Percentiles rank a stretch among this genome's conserved stretches.
phyloP scores from a whole-genome alignment of 2,797 vertebrate genomes.

The Liparis tanakae region DNA sequence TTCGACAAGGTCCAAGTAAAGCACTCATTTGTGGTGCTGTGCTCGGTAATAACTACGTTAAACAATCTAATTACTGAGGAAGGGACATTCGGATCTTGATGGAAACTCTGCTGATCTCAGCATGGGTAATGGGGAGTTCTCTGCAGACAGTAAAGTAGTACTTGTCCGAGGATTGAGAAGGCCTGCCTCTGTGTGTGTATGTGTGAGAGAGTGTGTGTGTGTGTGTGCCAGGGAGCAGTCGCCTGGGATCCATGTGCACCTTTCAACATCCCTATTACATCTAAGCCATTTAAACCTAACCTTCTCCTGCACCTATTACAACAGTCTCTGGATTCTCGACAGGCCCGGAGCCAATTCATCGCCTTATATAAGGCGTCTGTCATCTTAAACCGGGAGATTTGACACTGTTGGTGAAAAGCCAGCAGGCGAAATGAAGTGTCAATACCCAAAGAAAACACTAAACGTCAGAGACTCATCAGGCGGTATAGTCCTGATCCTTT shows the following conservation, averaged over 20 bases:
- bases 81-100: slow-evolving; percentile 58
- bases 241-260: slow-evolving; percentile 59
- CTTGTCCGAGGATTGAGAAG: slow-evolving; percentile 60
- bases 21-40: slow-evolving; percentile 46
- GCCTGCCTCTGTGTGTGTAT: slow-evolving; percentile 56
- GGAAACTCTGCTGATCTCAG: slow-evolving; percentile 74
- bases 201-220: slow-evolving; percentile 53
- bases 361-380: slow-evolving; percentile 66
- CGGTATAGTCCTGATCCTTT: slow-evolving; percentile 3
- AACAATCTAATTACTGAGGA: slow-evolving; percentile 64
- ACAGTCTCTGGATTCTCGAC: slow-evolving; percentile 71
- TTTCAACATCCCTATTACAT: slow-evolving; percentile 69
- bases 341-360: slow-evolving; percentile 64
- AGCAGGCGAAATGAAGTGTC: slow-evolving; percentile 38
- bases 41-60: slow-evolving; percentile 64
- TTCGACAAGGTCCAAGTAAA: slow-evolving; percentile 28
- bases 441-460: slow-evolving; percentile 10
- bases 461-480: not conserved
- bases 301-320: slow-evolving; percentile 77
- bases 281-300: slow-evolving; percentile 71
- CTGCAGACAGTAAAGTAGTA: slow-evolving; percentile 67
- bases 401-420: slow-evolving; percentile 31
- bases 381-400: slow-evolving; percentile 49
- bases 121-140: slow-evolving; percentile 61
- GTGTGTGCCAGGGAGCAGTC: slow-evolving; percentile 50